Conservation (phyloP, 2,113 vertebrate genomes). For the Vidua chalybeata region DNA sequence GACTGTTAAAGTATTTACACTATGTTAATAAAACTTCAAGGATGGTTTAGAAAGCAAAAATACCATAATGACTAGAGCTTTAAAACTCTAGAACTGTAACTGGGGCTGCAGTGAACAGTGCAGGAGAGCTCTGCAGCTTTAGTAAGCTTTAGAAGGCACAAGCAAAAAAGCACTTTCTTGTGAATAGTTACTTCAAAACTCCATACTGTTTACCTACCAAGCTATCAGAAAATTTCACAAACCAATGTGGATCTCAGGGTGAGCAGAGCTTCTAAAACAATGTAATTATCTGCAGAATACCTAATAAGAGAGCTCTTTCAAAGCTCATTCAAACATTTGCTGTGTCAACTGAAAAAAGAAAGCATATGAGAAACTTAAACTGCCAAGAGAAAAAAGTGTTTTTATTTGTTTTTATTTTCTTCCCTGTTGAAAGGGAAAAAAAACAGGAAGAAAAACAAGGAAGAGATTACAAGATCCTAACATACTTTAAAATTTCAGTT, state of each 20-base stretch:
- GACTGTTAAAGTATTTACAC: conserved; percentile 1
- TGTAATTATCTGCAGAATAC: not conserved
- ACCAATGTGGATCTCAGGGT: not conserved
- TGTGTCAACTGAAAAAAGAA: not conserved
- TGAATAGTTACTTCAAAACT: not conserved
- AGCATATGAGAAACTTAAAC: not conserved
- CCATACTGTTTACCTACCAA: not conserved
- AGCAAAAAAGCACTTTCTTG: not conserved
- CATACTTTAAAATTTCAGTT: not conserved
- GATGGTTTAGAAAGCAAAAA: conserved; percentile 34
- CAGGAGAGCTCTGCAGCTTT: not conserved
- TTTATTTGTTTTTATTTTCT: not conserved
- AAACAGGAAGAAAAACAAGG: not conserved
- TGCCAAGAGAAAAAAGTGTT: not conserved
- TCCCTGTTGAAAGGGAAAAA: not conserved
- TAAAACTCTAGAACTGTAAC: conserved; percentile 4
- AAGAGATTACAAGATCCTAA: not conserved
- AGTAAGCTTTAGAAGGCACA: not conserved
- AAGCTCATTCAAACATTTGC: not conserved
- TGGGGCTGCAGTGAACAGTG: not conserved
- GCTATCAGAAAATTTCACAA: not conserved
- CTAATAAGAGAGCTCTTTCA: not conserved
- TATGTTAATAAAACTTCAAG: conserved; percentile 39
- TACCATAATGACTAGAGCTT: conserved; percentile 4
- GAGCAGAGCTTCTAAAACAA: not conserved